A percentile compares a stretch with the other conserved stretches of the same genome.
Conservation (phyloP, 2,888 invertebrate genomes). For the Drosophila falleni region DNA sequence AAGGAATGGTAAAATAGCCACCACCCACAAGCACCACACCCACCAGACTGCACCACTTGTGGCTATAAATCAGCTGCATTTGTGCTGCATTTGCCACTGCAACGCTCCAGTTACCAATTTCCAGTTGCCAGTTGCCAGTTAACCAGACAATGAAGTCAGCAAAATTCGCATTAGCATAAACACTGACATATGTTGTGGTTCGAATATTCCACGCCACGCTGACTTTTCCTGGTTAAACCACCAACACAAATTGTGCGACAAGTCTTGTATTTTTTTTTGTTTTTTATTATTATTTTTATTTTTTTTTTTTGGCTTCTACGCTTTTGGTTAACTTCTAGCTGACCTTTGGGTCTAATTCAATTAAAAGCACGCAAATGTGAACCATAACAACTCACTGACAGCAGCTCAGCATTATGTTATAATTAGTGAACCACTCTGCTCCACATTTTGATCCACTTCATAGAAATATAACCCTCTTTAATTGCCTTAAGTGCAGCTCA, state of each 20-base stretch:
- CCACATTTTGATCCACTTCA: background rate
- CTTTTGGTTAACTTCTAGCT: conserved; percentile 3
- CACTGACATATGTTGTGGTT: conserved; percentile 36
- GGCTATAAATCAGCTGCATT: conserved; percentile 38
- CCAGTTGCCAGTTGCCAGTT: conserved; percentile 19
- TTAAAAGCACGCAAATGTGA: conserved; percentile 64
- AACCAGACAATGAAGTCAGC: conserved; percentile 50
- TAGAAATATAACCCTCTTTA: conserved; percentile 12
- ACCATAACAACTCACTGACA: conserved; percentile 35
- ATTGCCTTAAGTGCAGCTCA: conserved; percentile 12
- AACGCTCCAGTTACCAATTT: conserved; percentile 40
- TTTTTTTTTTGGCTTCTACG: background rate
- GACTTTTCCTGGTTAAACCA: conserved; percentile 48
- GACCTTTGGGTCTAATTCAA: conserved; percentile 73
- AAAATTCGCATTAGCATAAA: conserved; percentile 63
- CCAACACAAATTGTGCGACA: conserved; percentile 10
- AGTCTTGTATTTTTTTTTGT: background rate
- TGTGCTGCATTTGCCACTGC: conserved; percentile 34
- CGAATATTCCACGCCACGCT: conserved; percentile 49
- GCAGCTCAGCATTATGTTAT: conserved; percentile 36
- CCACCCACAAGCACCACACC: conserved; percentile 21
- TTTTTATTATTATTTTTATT: too few species aligned
- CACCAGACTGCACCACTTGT: conserved; percentile 11
- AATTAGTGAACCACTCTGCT: conserved; percentile 56
- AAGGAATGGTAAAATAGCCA: background rate